Conservation (phyloP, 2,888 invertebrate genomes). For the Priocnemis perturbator region DNA sequence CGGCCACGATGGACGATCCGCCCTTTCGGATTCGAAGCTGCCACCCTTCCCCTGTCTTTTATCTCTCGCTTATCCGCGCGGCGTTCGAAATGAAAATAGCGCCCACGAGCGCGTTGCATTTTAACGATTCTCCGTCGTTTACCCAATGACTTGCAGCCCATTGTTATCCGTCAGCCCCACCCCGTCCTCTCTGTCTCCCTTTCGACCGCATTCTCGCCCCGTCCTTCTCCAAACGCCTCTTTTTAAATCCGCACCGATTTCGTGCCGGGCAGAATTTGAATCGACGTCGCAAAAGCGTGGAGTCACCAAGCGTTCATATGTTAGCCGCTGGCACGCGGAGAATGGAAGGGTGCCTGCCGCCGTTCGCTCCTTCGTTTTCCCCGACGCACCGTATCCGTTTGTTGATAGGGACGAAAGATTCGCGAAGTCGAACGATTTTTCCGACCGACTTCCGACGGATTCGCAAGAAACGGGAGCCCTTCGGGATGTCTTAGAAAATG, state of each 20-base stretch:
- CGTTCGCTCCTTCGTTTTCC: slow-evolving; percentile 27
- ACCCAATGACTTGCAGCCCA: slow-evolving; percentile 75
- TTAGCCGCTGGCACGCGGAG: slow-evolving; percentile 69
- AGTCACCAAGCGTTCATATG: slow-evolving; percentile 74
- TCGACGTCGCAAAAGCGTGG: slow-evolving; percentile 69
- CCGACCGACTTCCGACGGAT: slow-evolving; percentile 45
- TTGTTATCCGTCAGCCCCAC: slow-evolving; percentile 62
- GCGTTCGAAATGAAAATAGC: slow-evolving; percentile 7
- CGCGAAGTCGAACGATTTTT: slow-evolving; percentile 45
- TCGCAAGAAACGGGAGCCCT: slow-evolving; percentile 17
- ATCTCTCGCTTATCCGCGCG: slow-evolving; percentile 39
- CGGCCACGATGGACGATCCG: slow-evolving; percentile 41
- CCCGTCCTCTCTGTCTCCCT: slow-evolving; percentile 36
- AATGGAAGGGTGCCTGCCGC: slow-evolving; percentile 40
- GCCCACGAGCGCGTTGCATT: slow-evolving; percentile 64
- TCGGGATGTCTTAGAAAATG: slow-evolving; percentile 9
- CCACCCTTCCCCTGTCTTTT: slow-evolving; percentile 38
- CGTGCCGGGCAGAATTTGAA: slow-evolving; percentile 70
- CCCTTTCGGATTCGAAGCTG: slow-evolving; percentile 49
- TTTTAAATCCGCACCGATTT: slow-evolving; percentile 73
- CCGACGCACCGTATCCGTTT: slow-evolving; percentile 13
- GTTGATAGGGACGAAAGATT: background rate
- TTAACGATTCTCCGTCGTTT: slow-evolving; percentile 74
- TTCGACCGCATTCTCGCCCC: slow-evolving; percentile 29
- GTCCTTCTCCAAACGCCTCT: slow-evolving; percentile 47